phyloP scores from a whole-genome alignment of 2,113 vertebrate species.

The Chroicocephalus ridibundus region DNA sequence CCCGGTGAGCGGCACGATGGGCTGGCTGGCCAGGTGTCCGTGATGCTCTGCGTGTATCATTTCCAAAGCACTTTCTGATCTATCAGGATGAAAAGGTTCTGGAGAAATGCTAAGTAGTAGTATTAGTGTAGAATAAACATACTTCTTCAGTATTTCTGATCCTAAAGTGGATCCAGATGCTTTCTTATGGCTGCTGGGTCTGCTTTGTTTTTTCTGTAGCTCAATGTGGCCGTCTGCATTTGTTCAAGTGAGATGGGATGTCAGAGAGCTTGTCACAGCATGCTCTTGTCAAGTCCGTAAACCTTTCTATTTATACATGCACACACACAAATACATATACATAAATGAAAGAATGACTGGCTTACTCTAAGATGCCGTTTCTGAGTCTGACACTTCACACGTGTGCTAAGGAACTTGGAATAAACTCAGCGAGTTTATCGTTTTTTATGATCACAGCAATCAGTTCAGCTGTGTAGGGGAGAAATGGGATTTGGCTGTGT shows the following conservation, averaged over 20 bases:
- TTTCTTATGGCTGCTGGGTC: not conserved
- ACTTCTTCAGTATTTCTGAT: conserved; percentile 30
- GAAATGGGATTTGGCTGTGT: not conserved
- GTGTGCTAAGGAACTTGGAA: not conserved
- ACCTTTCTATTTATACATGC: not conserved
- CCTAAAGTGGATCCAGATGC: conserved; percentile 61
- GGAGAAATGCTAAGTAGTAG: conserved; percentile 32
- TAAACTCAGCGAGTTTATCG: not conserved
- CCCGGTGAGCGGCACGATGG: not conserved
- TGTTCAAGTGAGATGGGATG: conserved; percentile 8
- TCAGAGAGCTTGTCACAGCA: not conserved
- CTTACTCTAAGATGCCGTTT: not conserved
- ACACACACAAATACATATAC: not conserved
- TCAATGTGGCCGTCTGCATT: not conserved
- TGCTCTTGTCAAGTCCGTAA: conserved; percentile 5
- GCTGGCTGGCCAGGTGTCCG: not conserved
- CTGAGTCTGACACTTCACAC: not conserved
- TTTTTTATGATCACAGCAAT: not conserved
- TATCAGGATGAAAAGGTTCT: not conserved
- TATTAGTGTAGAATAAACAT: conserved; percentile 55
- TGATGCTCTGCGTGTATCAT: not conserved
- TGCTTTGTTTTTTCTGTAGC: conserved; percentile 2
- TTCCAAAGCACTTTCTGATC: conserved; percentile 20
- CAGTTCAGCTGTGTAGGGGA: not conserved
- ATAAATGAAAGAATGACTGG: not conserved